A percentile compares a stretch with the other conserved stretches of the same genome.
Conservation (phyloP, 2,113 vertebrate species). For the Cygnus buccinator region DNA sequence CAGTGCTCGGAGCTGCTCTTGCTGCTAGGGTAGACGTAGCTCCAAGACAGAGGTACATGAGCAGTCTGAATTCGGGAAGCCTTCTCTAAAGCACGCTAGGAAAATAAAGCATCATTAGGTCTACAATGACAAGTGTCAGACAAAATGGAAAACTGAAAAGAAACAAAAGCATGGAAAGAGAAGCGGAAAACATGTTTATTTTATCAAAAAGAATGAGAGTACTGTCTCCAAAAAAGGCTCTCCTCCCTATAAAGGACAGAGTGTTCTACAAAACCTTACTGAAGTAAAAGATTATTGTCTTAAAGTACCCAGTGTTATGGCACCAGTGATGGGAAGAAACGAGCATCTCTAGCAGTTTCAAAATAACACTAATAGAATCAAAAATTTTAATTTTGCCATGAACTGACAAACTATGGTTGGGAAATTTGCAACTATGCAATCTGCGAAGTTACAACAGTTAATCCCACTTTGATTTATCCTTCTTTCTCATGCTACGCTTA, state of each 20-base stretch:
- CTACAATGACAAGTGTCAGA: neutral
- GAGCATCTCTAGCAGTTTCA: neutral
- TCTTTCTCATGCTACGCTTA: neutral
- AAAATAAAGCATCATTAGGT: neutral
- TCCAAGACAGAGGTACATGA: neutral
- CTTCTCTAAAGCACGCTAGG: neutral
- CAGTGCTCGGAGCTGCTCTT: neutral
- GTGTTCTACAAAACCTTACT: neutral
- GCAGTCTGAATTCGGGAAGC: neutral
- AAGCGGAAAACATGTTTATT: neutral
- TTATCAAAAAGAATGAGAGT: neutral
- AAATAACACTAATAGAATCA: neutral
- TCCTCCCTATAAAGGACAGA: neutral
- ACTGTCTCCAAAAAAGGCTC: neutral
- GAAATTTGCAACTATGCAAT: neutral
- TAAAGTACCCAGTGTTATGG: accelerated
- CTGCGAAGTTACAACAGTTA: neutral
- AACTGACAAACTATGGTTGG: neutral
- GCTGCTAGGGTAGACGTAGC: neutral
- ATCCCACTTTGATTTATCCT: neutral
- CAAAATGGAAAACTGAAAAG: neutral
- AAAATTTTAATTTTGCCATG: neutral
- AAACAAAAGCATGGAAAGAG: neutral
- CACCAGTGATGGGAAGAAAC: neutral
- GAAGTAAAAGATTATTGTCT: neutral